Conservation (phyloP, 2,888 invertebrate species). For the Leucania comma region DNA sequence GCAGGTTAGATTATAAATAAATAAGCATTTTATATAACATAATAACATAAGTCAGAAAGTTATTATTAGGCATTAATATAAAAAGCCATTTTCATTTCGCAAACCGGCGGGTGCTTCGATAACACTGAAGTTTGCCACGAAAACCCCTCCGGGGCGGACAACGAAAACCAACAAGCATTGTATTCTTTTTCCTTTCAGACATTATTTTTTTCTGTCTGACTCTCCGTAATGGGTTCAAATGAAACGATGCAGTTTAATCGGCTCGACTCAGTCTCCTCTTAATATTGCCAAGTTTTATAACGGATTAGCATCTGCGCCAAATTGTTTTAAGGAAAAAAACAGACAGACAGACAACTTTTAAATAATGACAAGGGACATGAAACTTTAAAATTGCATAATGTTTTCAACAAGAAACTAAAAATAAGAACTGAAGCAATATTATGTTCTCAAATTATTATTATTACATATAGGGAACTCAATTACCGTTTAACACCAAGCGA, state of each 20-base stretch:
- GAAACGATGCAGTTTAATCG: conserved; percentile 50
- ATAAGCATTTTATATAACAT: too few relatives aligned
- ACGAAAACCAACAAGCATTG: conserved; percentile 10
- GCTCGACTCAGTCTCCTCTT: conserved; percentile 14
- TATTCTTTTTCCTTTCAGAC: conserved; percentile 27
- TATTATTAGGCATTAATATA: not conserved
- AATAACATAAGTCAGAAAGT: too few relatives aligned
- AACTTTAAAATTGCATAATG: not conserved
- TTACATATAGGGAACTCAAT: not conserved
- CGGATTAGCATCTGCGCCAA: conserved; percentile 45
- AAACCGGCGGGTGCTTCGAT: not conserved
- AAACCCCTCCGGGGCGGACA: not conserved
- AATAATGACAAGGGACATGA: conserved; percentile 10
- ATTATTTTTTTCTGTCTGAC: conserved; percentile 43
- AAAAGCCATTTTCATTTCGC: conserved; percentile 5
- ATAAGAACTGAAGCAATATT: not conserved
- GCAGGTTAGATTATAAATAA: too few relatives aligned
- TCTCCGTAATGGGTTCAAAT: conserved; percentile 52
- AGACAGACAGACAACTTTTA: conserved; percentile 7
- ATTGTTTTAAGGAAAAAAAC: conserved; percentile 20
- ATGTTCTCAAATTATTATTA: not conserved
- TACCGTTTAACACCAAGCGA: too few relatives aligned
- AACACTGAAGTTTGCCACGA: conserved; percentile 9
- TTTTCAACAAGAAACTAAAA: not conserved
- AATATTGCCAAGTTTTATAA: conserved; percentile 47